These are phyloP conservation scores for Drosophila rubida DNA, from an alignment of 2,888 invertebrate genomes.

Conservation along the genomic window DNA sequence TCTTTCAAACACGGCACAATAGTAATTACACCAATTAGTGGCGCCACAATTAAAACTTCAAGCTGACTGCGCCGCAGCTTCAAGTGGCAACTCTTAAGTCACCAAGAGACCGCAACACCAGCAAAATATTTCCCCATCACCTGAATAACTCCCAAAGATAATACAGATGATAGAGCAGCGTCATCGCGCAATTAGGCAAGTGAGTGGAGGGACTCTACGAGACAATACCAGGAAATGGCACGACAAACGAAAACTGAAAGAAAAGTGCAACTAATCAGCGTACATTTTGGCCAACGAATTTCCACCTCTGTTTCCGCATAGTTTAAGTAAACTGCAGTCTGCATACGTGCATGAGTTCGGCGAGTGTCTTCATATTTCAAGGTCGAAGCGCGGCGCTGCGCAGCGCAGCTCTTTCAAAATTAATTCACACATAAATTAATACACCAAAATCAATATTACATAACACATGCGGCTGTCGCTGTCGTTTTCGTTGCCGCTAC, in stretches of 20 bases:
- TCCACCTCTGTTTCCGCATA: slow-evolving; percentile 38
- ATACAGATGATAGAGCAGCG: slow-evolving; percentile 40
- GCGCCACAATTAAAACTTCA: slow-evolving; percentile 42
- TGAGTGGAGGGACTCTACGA: slow-evolving; percentile 2
- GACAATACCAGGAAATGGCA: slow-evolving; percentile 66
- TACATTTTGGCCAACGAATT: slow-evolving; percentile 22
- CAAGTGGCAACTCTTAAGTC: background rate
- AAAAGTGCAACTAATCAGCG: slow-evolving; percentile 41
- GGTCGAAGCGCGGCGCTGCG: slow-evolving; percentile 41
- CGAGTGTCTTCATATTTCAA: slow-evolving; percentile 55
- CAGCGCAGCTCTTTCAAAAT: slow-evolving; percentile 47
- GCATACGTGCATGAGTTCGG: background rate
- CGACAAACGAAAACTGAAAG: background rate
- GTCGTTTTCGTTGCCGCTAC: slow-evolving; percentile 5
- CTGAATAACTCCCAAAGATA: slow-evolving; percentile 32
- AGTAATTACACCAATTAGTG: slow-evolving; percentile 40
- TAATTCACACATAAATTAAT: slow-evolving; percentile 70
- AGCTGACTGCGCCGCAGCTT: slow-evolving; percentile 5
- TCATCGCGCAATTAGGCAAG: slow-evolving; percentile 61
- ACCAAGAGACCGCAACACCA: slow-evolving; percentile 3
- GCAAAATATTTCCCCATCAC: slow-evolving; percentile 19
- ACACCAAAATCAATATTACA: slow-evolving; percentile 69
- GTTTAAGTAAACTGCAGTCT: slow-evolving; percentile 1
- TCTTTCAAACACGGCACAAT: slow-evolving; percentile 14
- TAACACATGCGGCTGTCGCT: slow-evolving; percentile 50